A percentile compares a stretch with the other conserved stretches of the same genome.
phyloP scores from a whole-genome alignment of 2,888 invertebrate genomes.

The Meiosimyza decipiens region DNA sequence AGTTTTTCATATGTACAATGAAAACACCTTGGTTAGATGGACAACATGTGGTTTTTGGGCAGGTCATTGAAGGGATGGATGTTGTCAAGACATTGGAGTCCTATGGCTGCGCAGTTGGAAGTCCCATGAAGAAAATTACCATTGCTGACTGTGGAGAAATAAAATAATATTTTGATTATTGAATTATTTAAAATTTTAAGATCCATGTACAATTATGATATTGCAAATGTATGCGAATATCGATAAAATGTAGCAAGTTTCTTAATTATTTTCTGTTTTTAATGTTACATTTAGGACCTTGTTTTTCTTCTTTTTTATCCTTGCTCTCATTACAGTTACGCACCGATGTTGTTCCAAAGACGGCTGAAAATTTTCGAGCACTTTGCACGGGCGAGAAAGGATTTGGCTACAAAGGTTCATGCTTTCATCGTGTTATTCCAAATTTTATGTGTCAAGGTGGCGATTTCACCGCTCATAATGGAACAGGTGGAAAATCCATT shows the following conservation, averaged over 20 bases:
- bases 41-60: constrained; percentile 92
- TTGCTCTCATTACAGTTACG: constrained; percentile 75
- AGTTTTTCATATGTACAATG: constrained; percentile 92
- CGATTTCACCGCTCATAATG: constrained; percentile 94
- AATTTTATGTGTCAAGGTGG: constrained; percentile 98
- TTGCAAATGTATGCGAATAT: background rate
- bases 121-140: constrained; percentile 80
- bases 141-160: constrained; percentile 86
- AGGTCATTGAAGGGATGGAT: constrained; percentile 89
- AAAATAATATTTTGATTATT: constrained; percentile 41
- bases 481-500: constrained; percentile 95
- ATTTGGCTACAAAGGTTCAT: constrained; percentile 90
- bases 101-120: constrained; percentile 82
- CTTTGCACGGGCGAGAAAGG: constrained; percentile 95
- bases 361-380: constrained; percentile 94
- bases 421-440: constrained; percentile 94
- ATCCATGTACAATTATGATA: background rate
- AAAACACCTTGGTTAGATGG: constrained; percentile 91
- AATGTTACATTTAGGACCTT: background rate
- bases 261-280: background rate
- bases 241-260: background rate
- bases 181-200: background rate
- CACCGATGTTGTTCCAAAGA: constrained; percentile 91
- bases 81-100: constrained; percentile 85
- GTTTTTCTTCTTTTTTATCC: constrained; percentile 21